Evolutionary conservation across 2,113 vertebrate species (phyloP).

Genomic region (Gymnarchus niloticus): DNA sequence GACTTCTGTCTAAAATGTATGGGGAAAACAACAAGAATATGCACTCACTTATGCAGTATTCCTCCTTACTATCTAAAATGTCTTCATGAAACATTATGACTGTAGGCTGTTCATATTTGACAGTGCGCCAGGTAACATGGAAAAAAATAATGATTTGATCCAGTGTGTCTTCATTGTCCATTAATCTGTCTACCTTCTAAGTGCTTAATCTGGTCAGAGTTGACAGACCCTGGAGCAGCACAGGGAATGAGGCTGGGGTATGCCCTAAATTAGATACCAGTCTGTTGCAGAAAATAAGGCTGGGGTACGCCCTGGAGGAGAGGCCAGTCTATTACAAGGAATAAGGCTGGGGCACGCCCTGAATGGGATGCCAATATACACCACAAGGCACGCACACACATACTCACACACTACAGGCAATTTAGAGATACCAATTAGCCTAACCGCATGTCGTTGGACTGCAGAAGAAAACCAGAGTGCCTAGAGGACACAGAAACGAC

Average conservation of each 20-base stretch:
- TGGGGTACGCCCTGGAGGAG: background rate
- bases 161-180: background rate
- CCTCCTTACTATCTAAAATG: background rate
- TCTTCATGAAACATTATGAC: background rate
- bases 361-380: background rate
- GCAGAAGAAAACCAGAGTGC: background rate
- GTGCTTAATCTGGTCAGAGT: background rate
- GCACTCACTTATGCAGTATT: background rate
- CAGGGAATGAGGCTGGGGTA: too few relatives aligned
- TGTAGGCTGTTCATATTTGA: background rate
- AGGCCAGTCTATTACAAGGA: too few relatives aligned
- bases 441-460: background rate
- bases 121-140: background rate
- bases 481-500: background rate
- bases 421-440: background rate
- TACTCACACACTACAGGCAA: background rate
- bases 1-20: background rate
- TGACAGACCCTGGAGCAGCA: background rate
- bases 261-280: background rate
- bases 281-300: too few relatives aligned
- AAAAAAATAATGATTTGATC: background rate
- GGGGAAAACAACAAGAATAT: background rate
- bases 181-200: background rate
- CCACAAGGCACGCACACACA: background rate
- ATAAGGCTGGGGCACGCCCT: background rate